Conservation (phyloP, 2,888 invertebrate species). For the Melipona beecheii region DNA sequence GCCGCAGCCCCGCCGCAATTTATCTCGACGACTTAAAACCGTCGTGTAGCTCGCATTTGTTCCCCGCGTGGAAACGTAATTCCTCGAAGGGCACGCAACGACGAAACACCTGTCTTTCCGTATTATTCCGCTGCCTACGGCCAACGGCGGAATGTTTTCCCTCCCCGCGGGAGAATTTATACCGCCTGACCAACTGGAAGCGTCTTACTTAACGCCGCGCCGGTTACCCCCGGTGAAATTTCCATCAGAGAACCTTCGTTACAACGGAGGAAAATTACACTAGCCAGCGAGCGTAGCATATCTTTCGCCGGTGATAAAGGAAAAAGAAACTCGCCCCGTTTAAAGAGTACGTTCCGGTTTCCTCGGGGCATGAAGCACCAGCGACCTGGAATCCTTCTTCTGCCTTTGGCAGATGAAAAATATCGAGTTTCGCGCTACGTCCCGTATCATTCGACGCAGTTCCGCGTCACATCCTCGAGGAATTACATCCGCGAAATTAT, state of each 20-base stretch:
- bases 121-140: neutral
- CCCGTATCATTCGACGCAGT: neutral
- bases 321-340: neutral
- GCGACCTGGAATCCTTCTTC: neutral
- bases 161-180: conserved; percentile 21
- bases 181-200: conserved; percentile 18
- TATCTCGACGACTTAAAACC: conserved; percentile 40
- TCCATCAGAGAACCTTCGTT: neutral
- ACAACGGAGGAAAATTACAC: conserved; percentile 8
- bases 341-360: neutral
- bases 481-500: neutral
- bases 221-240: neutral
- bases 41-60: conserved; percentile 38
- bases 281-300: neutral
- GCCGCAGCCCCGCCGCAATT: conserved; percentile 33
- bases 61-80: conserved; percentile 38
- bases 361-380: neutral
- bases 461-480: neutral
- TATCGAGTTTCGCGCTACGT: conserved; percentile 12
- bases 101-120: conserved; percentile 19
- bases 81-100: conserved; percentile 5
- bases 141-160: too few relatives aligned
- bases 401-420: neutral
- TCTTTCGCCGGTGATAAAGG: conserved; percentile 12
- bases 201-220: conserved; percentile 1